These are phyloP conservation scores for Drosophila pseudoananassae DNA, from an alignment of 1,140 invertebrate genomes.

Conservation along the genomic window DNA sequence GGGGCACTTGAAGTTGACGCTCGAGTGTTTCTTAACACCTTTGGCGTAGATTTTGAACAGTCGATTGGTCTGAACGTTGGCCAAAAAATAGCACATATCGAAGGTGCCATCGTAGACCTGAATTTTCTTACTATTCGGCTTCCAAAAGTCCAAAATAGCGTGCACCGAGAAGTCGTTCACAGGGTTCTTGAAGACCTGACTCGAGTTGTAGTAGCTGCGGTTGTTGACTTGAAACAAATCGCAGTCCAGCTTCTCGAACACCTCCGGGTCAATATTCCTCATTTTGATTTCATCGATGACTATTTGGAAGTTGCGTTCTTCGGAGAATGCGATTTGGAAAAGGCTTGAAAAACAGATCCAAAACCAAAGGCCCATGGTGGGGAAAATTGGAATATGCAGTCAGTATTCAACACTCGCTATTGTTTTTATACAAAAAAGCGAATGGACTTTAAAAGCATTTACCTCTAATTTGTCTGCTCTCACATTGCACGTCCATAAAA, in stretches of 20 bases:
- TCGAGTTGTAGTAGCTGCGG: conserved; percentile 37
- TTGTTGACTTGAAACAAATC: conserved; percentile 50
- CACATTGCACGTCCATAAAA: neutral
- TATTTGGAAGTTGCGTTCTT: conserved; percentile 41
- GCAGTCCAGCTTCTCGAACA: conserved; percentile 6
- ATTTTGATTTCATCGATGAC: conserved; percentile 39
- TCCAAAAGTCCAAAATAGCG: conserved; percentile 40
- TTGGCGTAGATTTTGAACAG: conserved; percentile 38
- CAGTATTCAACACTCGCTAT: neutral
- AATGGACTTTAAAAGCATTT: neutral
- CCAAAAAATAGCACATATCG: conserved; percentile 42
- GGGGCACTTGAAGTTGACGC: conserved; percentile 33
- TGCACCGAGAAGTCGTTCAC: conserved; percentile 22
- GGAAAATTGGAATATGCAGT: neutral
- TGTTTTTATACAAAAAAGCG: neutral
- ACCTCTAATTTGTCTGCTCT: conserved; percentile 1
- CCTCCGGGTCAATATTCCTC: conserved; percentile 4
- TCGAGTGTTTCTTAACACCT: conserved; percentile 27
- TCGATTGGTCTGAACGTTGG: conserved; percentile 22
- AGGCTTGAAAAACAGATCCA: conserved; percentile 8
- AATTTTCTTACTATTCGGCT: conserved; percentile 19
- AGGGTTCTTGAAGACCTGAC: conserved; percentile 20
- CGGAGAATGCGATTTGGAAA: neutral
- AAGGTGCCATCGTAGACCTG: conserved; percentile 27
- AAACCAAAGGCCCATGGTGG: conserved; percentile 32